Percentiles rank a stretch among this genome's conserved stretches.
Evolutionary conservation across 2,797 vertebrate species (phyloP).

Genomic region (Pachyuromys duprasi): DNA sequence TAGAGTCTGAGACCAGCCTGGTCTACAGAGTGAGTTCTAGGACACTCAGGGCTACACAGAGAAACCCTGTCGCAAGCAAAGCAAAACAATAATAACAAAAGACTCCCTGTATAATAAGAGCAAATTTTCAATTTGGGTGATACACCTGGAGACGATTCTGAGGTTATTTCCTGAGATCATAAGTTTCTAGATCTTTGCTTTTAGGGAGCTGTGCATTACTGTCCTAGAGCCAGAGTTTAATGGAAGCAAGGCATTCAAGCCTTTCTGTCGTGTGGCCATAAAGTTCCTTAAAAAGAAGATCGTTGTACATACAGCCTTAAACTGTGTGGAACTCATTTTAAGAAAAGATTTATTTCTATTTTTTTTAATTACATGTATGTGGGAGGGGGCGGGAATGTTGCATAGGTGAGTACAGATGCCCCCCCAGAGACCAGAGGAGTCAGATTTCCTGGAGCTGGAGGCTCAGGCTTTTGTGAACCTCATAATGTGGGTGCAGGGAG

Average conservation of each 20-base stretch:
- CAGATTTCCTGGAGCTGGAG: neutral
- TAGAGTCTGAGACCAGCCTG: neutral
- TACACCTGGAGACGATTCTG: conserved; percentile 27
- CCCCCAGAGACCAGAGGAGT: neutral
- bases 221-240: conserved; percentile 52
- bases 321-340: neutral
- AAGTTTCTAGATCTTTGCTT: conserved; percentile 52
- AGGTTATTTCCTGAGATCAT: conserved; percentile 58
- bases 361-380: neutral
- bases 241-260: neutral
- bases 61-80: neutral
- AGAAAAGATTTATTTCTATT: neutral
- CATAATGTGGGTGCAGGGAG: no score
- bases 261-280: conserved; percentile 14
- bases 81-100: neutral
- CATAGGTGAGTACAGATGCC: neutral
- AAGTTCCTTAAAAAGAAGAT: conserved; percentile 47
- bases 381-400: neutral
- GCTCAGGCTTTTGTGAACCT: neutral
- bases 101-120: conserved; percentile 36
- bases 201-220: conserved; percentile 8
- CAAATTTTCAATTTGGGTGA: conserved; percentile 40
- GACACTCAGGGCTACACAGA: neutral
- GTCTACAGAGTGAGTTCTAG: neutral
- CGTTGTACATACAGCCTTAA: neutral